These are phyloP conservation scores for Coelopa frigida DNA, from an alignment of 1,140 invertebrate species.

Conservation along the genomic window DNA sequence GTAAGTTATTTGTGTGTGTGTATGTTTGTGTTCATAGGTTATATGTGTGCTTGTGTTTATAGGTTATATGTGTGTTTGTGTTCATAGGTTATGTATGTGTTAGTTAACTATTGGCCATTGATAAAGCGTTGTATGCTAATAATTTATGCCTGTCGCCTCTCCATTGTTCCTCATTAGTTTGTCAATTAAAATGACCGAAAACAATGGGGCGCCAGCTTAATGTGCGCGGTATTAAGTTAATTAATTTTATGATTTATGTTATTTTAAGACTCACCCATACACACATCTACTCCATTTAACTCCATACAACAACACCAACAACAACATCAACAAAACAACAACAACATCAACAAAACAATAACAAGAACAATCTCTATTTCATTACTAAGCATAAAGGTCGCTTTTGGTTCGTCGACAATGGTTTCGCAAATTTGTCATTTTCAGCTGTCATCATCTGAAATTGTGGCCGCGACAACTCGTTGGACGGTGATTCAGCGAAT, in stretches of 20 bases:
- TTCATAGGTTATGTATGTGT: neutral
- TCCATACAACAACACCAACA: too few relatives aligned
- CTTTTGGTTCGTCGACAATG: too few relatives aligned
- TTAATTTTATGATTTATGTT: conserved; percentile 14
- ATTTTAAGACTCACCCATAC: too few relatives aligned
- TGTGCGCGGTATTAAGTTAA: conserved; percentile 11
- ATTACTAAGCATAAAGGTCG: too few relatives aligned
- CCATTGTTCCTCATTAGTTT: conserved; percentile 14
- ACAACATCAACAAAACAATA: too few relatives aligned
- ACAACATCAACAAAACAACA: too few relatives aligned
- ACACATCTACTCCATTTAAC: too few relatives aligned
- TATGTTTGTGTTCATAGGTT: neutral
- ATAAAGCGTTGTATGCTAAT: neutral
- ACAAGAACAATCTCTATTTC: too few relatives aligned
- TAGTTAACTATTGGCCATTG: neutral
- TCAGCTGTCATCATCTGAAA: too few relatives aligned
- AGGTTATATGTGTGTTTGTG: neutral
- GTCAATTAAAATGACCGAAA: conserved; percentile 13
- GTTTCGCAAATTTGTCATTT: too few relatives aligned
- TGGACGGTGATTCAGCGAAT: too few relatives aligned
- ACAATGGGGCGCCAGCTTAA: conserved; percentile 6
- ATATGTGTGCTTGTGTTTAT: neutral
- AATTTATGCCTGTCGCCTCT: conserved; percentile 9
- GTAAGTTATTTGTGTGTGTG: neutral
- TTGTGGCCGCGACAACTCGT: too few relatives aligned